These are phyloP conservation scores for Paedocypris sp. DNA, from an alignment of 2,113 vertebrate genomes.

Conservation along the genomic window DNA sequence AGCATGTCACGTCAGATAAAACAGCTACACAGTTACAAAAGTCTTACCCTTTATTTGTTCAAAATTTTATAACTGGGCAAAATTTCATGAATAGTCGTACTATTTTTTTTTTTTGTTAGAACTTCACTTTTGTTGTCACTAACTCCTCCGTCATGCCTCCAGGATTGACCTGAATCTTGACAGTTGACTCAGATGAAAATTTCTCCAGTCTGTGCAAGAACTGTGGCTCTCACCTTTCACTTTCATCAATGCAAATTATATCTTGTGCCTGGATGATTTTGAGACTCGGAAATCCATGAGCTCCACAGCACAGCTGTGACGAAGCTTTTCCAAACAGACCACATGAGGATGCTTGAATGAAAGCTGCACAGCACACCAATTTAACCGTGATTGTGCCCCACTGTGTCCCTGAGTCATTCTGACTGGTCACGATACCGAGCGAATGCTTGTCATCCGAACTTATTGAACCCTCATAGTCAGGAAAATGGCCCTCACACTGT, in stretches of 20 bases:
- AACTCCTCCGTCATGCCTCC: not conserved
- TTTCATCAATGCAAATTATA: constrained; percentile 18
- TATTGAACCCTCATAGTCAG: not conserved
- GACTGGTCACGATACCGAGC: not conserved
- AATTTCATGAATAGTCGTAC: no score
- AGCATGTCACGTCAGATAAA: no score
- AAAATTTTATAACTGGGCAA: no score
- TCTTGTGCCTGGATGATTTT: constrained; percentile 6
- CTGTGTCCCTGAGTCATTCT: not conserved
- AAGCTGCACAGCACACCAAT: not conserved
- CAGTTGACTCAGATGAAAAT: constrained; percentile 7
- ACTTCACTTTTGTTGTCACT: no score
- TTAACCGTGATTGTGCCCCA: not conserved
- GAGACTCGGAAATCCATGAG: constrained; percentile 9
- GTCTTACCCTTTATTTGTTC: no score
- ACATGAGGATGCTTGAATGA: not conserved
- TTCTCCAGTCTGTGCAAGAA: constrained; percentile 1
- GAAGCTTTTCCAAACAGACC: constrained; percentile 18
- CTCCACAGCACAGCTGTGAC: constrained; percentile 8
- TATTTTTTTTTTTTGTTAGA: no score
- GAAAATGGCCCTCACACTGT: not conserved
- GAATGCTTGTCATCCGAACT: not conserved
- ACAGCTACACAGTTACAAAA: no score
- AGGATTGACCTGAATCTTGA: not conserved
- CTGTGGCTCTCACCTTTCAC: constrained; percentile 10